Percentiles rank a stretch among this genome's conserved stretches.
These are phyloP conservation scores for Eudemis profundana DNA, from an alignment of 2,888 invertebrate genomes.

Conservation along the genomic window DNA sequence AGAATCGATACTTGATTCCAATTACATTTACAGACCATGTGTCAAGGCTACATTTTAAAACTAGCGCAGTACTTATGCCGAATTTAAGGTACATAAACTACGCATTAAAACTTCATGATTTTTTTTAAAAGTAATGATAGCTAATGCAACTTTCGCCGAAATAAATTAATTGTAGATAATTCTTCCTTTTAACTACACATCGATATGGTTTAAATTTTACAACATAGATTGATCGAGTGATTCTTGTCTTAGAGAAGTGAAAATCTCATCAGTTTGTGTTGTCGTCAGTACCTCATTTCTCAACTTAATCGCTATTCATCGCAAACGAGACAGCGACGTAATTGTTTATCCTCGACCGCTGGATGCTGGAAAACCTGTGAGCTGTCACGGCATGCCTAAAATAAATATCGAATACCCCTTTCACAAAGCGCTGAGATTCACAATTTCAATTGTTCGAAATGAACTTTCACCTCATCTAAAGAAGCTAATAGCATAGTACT, in stretches of 20 bases:
- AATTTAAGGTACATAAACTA: no score
- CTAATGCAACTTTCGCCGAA: no score
- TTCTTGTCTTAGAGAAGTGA: not conserved
- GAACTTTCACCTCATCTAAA: constrained; percentile 26
- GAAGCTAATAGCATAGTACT: not conserved
- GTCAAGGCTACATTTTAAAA: no score
- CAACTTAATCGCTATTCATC: constrained; percentile 44
- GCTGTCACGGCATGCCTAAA: constrained; percentile 29
- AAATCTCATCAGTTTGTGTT: constrained; percentile 1
- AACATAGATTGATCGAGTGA: no score
- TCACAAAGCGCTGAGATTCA: constrained; percentile 23
- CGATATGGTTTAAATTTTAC: no score
- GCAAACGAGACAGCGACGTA: constrained; percentile 47
- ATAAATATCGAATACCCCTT: constrained; percentile 29
- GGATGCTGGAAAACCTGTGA: constrained; percentile 27
- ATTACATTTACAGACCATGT: no score
- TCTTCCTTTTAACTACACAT: no score
- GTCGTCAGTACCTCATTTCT: constrained; percentile 29
- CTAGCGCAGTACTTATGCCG: no score
- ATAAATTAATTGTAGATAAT: no score
- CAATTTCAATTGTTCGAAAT: constrained; percentile 30
- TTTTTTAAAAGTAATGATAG: no score
- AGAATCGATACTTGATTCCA: no score
- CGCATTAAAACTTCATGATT: no score
- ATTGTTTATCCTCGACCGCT: constrained; percentile 45